phyloP scores from a whole-genome alignment of 2,113 vertebrate species.

The Gobio gobio region DNA sequence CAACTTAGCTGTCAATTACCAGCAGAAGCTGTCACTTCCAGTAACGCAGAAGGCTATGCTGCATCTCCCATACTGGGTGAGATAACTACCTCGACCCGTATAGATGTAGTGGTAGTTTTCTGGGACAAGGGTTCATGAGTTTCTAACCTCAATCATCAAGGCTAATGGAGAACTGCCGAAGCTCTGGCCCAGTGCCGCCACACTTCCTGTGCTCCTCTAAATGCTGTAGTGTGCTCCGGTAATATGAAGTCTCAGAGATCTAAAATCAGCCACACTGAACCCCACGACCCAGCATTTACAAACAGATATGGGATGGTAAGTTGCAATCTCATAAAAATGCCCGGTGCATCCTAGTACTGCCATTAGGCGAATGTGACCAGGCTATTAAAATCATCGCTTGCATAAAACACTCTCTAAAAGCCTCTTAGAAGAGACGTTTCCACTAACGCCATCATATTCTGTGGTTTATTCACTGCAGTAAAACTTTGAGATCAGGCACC shows the following conservation, averaged over 20 bases:
- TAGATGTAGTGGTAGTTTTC: constrained; percentile 30
- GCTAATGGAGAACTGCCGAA: constrained; percentile 28
- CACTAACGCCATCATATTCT: neutral
- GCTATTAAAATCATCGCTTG: constrained; percentile 4
- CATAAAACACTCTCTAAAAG: constrained; percentile 8
- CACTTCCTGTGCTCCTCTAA: constrained; percentile 2
- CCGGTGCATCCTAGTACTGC: neutral
- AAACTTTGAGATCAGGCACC: neutral
- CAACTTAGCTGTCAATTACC: constrained; percentile 37
- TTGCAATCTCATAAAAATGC: constrained; percentile 8
- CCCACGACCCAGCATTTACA: neutral
- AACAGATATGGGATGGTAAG: neutral
- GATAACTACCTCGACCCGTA: constrained; percentile 18
- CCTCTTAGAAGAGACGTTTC: neutral
- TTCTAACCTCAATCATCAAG: constrained; percentile 41
- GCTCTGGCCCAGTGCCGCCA: constrained; percentile 20
- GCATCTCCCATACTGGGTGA: constrained; percentile 13
- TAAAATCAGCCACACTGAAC: neutral
- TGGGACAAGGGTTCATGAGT: constrained; percentile 27
- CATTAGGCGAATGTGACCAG: constrained; percentile 4
- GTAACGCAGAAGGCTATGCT: neutral
- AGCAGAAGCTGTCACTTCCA: constrained; percentile 18
- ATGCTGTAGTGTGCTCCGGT: neutral
- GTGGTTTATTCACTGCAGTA: neutral
- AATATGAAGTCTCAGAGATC: constrained; percentile 3